Evolutionary conservation across 2,113 vertebrate genomes (phyloP).

Genomic region (Dolichallabes microphthalmus): DNA sequence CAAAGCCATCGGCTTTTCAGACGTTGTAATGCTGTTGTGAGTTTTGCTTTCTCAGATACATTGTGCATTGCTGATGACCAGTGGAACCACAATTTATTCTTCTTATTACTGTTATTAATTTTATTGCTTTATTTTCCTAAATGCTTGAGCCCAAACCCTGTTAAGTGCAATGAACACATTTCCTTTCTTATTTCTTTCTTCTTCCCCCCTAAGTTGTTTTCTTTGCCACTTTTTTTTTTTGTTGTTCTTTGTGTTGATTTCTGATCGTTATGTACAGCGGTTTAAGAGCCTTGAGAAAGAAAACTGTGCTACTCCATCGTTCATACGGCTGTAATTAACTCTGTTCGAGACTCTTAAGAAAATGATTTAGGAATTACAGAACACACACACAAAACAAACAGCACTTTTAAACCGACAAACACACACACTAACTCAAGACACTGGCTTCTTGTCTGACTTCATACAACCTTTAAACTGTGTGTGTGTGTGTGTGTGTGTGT

Average conservation of each 20-base stretch:
- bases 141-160: conserved; percentile 23
- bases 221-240: background rate
- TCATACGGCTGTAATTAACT: background rate
- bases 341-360: background rate
- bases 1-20: background rate
- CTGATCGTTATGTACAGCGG: background rate
- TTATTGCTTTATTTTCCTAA: conserved; percentile 22
- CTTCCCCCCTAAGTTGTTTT: background rate
- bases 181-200: background rate
- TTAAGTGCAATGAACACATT: conserved; percentile 35
- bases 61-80: background rate
- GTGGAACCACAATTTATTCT: background rate
- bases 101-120: background rate
- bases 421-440: background rate
- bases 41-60: background rate
- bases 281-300: background rate
- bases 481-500: background rate
- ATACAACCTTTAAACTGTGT: background rate
- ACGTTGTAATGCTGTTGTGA: background rate
- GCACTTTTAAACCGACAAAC: background rate
- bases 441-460: conserved; percentile 21
- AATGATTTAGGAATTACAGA: background rate
- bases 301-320: conserved; percentile 15
- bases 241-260: background rate
- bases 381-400: background rate